phyloP scores from a whole-genome alignment of 2,113 vertebrate genomes.

The Haplochromis vanheusdeni region DNA sequence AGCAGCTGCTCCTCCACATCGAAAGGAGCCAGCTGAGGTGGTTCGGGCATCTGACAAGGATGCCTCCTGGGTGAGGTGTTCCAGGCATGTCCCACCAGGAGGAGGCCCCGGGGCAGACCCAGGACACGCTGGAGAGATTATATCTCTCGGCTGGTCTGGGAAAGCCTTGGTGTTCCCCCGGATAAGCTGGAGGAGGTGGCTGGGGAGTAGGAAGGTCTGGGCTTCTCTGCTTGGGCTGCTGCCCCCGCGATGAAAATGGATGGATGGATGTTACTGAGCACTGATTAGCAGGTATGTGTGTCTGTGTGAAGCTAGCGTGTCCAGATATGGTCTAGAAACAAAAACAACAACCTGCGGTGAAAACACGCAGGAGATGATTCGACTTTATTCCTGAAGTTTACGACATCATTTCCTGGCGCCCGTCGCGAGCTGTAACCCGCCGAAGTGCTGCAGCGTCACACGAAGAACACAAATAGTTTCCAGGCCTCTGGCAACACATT shows the following conservation, averaged over 20 bases:
- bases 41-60: too few relatives aligned
- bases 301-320: background rate
- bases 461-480: constrained; percentile 22
- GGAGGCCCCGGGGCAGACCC: background rate
- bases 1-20: too few relatives aligned
- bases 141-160: rapidly evolving
- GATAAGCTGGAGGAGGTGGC: background rate
- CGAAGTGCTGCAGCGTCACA: background rate
- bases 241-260: background rate
- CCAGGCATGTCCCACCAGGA: rapidly evolving
- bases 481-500: constrained; percentile 89
- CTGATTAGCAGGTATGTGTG: background rate
- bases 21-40: too few relatives aligned
- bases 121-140: background rate
- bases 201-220: background rate
- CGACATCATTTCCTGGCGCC: background rate
- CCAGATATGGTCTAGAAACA: background rate
- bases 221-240: background rate
- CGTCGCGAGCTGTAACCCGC: rapidly evolving
- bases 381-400: background rate
- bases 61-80: too few relatives aligned
- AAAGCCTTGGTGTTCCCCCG: background rate
- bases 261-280: background rate
- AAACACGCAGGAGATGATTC: background rate
- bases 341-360: background rate